Evolutionary conservation across 2,888 invertebrate species (phyloP), one percentile per base, ranked within the genome.

Genomic region (Mesoligia furuncula): DNA sequence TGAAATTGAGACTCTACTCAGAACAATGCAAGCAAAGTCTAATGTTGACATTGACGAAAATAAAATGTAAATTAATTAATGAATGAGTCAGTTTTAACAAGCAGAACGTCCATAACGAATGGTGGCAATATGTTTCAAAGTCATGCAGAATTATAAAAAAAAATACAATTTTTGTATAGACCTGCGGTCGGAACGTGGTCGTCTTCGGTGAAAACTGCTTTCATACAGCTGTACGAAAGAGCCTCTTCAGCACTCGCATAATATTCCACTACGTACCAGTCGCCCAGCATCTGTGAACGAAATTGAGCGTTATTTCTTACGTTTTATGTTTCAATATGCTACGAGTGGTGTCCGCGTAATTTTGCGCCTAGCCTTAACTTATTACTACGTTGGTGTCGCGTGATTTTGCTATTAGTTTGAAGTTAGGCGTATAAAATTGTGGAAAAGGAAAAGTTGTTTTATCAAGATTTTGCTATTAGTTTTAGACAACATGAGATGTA

Each of bases 241-340:
- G 98, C 98, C 95, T 99, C 99, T 94, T 99, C 99, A 1, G 98
- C 98, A 92, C 98, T 98, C 3, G 99, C 98, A 91, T 98, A 99
- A 94, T 99, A 99, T 91, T 99, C 98, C 31, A 98, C 98, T 65
- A 99, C 98, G 94, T 97, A 98, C 99, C 99, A 99, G 84, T 97
- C 97, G 17, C 99, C 98, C 88, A 98, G 96, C 96, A 99, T 97
- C 98, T 98, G 93, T 42, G 91, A 92, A 79, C 20, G 31, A 85
- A 86, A 66, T 67, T 73, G 5, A 82, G 9, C 61, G 75, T 79
- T 75, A 83, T 27, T 0, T 0, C 1, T 4, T 1, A 0, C 0
- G 0, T 0, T 0, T 36, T 31, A 80, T 17, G 62, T 57, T 73
- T 77, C n/a, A 83, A 11, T 79, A 81, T 84, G 1, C 15, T 8